A percentile compares a stretch with the other conserved stretches of the same genome.
Evolutionary conservation across 1,140 invertebrate species (phyloP).

Genomic region (Pinna nobilis): DNA sequence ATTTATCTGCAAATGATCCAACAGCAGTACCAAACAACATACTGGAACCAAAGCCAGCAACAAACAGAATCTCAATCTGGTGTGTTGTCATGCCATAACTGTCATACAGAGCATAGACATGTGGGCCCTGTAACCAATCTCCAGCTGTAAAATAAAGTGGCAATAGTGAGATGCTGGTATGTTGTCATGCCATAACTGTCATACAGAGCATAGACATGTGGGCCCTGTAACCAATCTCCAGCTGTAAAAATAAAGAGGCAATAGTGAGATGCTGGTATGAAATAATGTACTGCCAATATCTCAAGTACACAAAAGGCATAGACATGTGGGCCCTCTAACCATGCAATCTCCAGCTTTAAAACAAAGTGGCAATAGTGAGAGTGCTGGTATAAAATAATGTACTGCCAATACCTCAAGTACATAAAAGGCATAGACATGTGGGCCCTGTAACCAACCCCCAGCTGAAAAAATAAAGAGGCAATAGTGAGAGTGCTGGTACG

Average conservation of each 20-base stretch:
- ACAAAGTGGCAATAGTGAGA: not conserved
- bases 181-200: slow-evolving; percentile 81
- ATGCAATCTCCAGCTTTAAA: slow-evolving; percentile 81
- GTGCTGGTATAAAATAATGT: slow-evolving; percentile 77
- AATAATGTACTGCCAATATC: too few relatives aligned
- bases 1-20: slow-evolving; percentile 81
- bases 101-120: slow-evolving; percentile 83
- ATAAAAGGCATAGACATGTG: slow-evolving; percentile 84
- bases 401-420: slow-evolving; percentile 81
- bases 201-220: slow-evolving; percentile 84
- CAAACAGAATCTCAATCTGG: slow-evolving; percentile 81
- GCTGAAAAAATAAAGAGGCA: slow-evolving; percentile 71
- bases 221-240: slow-evolving; percentile 85
- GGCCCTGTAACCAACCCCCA: slow-evolving; percentile 85
- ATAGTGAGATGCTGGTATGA: too few relatives aligned
- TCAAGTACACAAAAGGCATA: slow-evolving; percentile 84
- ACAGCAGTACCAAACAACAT: slow-evolving; percentile 81
- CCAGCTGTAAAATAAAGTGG: slow-evolving; percentile 75
- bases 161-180: slow-evolving; percentile 63
- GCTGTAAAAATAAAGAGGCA: slow-evolving; percentile 71
- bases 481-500: too few relatives aligned
- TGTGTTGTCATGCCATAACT: slow-evolving; percentile 81
- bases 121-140: slow-evolving; percentile 86
- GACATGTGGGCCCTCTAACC: slow-evolving; percentile 85
- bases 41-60: slow-evolving; percentile 83